Evolutionary conservation across 2,797 vertebrate species (phyloP), one percentile per base, ranked within the genome.

Genomic region (Mormyrus proboscirostris): DNA sequence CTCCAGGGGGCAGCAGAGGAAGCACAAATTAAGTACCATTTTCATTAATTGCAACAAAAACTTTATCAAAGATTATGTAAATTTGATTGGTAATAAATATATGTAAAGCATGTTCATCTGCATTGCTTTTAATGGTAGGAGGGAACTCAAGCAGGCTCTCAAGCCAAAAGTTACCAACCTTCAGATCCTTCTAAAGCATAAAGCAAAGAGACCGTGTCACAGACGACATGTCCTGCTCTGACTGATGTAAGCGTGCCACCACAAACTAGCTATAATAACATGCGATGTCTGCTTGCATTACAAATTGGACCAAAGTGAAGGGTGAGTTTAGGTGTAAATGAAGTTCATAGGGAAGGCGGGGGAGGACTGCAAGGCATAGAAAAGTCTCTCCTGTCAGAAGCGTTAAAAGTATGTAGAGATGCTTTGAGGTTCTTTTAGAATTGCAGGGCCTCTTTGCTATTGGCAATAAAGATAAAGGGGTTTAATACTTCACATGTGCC

Each of bases 231-330:
- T 93, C 91, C 92, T 93, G 93, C 87, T 90, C 89, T 87, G 89
- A 89, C 90, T 93, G 93, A 94, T 91, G 91, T 92, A 88, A 92
- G 91, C 92, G 91, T 44, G 92, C 93, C 93, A 92, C 86, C 33
- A 82, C 69, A 84, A 69, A 88, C 90, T 90, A 90, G 91, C 91
- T 86, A 53, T 93, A 93, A 93, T 91, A n/a, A 86, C 92, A 93
- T 91, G 90, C 91, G 93, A 94, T 89, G 85, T 89, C 84, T 16
- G 62, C 82, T 62, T 73, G 88, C 88, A 90, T 88, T n/a, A 90
- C 88, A 89, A 88, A 65, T 19, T 10, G 10, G 16, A 53, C 88
- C 86, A 88, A 92, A 62, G 76, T 16, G 50, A 86, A 19, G 59
- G 19, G 3, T 41, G 90, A 57, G 86, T 14, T 86, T 88, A 59